phyloP scores from a whole-genome alignment of 2,888 invertebrate species.

The Notodonta ziczac region DNA sequence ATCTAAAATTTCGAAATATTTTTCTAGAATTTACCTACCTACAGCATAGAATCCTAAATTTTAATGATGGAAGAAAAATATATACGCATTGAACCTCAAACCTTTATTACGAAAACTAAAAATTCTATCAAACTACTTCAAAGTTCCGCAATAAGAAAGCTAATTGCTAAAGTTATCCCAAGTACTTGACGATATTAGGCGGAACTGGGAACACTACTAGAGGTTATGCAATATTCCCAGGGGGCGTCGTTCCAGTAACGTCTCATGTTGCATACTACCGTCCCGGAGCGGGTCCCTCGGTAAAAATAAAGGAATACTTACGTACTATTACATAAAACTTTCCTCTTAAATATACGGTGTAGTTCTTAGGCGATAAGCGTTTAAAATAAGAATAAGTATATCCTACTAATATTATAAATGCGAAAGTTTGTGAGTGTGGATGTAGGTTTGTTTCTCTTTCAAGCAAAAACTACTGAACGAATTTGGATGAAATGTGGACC shows the following conservation, averaged over 20 bases:
- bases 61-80: no score
- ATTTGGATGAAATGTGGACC: no score
- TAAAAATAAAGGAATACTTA: slow-evolving; percentile 43
- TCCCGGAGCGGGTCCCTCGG: slow-evolving; percentile 24
- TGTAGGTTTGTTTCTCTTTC: no score
- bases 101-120: neutral
- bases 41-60: no score
- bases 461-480: no score
- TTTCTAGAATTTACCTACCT: neutral
- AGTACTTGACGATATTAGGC: slow-evolving; percentile 14
- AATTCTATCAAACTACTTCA: neutral
- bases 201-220: slow-evolving; percentile 1
- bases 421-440: no score
- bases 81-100: no score
- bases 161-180: neutral
- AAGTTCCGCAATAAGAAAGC: neutral
- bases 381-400: neutral
- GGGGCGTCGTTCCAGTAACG: slow-evolving; percentile 15
- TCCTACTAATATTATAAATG: no score
- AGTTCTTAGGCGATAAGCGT: slow-evolving; percentile 18
- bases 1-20: neutral
- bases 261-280: slow-evolving; percentile 20
- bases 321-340: slow-evolving; percentile 44
- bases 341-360: slow-evolving; percentile 19
- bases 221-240: slow-evolving; percentile 18